Evolutionary conservation across 2,113 vertebrate genomes (phyloP).

Genomic region (Saguinus midas): DNA sequence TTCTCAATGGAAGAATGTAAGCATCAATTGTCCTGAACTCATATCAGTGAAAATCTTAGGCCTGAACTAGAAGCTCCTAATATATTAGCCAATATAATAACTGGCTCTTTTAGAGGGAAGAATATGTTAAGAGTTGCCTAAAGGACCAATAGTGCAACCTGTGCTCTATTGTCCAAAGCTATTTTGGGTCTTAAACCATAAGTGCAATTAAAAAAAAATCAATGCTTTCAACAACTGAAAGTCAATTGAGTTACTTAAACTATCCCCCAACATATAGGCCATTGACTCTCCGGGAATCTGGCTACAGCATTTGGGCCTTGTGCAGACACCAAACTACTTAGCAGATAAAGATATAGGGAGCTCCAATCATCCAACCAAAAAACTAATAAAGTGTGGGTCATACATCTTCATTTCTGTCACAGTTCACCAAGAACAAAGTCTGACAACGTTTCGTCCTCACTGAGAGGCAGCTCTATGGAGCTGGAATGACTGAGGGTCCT

Average conservation of each 20-base stretch:
- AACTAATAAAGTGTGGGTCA: slow-evolving; percentile 45
- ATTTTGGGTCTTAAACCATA: slow-evolving; percentile 48
- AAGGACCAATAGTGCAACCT: slow-evolving; percentile 27
- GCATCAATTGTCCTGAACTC: neutral
- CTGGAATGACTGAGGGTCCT: neutral
- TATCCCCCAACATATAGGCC: neutral
- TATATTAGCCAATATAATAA: neutral
- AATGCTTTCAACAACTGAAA: slow-evolving; percentile 60
- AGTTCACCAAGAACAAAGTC: neutral
- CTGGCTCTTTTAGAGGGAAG: slow-evolving; percentile 18
- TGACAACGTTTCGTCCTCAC: neutral
- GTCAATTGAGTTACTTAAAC: slow-evolving; percentile 53
- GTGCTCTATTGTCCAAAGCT: slow-evolving; percentile 6
- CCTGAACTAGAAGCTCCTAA: slow-evolving; percentile 27
- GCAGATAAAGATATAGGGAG: slow-evolving; percentile 15
- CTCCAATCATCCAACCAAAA: slow-evolving; percentile 42
- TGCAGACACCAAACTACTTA: slow-evolving; percentile 59
- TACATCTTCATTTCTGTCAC: slow-evolving; percentile 46
- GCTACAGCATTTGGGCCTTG: slow-evolving; percentile 11
- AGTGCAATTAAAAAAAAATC: slow-evolving; percentile 67
- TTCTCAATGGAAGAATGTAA: neutral
- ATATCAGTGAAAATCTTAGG: neutral
- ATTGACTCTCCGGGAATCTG: slow-evolving; percentile 32
- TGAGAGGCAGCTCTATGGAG: neutral
- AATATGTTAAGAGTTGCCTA: neutral